Percentiles rank a stretch among this genome's conserved stretches.
Evolutionary conservation across 2,113 vertebrate genomes (phyloP).

Genomic region (Aythya baeri): DNA sequence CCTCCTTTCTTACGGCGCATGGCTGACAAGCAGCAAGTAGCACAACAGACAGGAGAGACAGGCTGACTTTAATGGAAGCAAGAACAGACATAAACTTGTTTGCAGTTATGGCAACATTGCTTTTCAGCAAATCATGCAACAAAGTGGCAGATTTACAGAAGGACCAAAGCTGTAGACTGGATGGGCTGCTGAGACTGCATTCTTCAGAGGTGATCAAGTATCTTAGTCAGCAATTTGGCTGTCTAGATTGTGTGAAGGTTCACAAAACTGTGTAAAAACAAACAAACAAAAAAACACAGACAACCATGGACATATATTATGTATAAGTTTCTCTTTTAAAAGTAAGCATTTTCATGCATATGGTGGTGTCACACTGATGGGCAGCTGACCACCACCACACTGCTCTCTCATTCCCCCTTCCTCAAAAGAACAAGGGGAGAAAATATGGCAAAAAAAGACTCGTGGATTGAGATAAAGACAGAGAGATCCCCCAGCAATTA

Average conservation of each 20-base stretch:
- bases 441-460: background rate
- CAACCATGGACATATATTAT: background rate
- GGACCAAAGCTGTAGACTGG: background rate
- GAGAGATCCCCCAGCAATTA: background rate
- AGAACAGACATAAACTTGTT: background rate
- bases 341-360: background rate
- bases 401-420: no score
- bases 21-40: background rate
- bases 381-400: background rate
- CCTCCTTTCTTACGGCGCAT: fast-evolving
- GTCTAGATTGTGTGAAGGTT: background rate
- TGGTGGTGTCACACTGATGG: background rate
- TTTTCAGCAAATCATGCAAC: background rate
- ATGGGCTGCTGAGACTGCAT: background rate
- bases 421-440: background rate
- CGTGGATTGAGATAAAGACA: background rate
- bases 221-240: background rate
- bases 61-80: background rate
- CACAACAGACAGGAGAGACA: background rate
- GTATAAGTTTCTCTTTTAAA: background rate
- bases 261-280: background rate
- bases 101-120: background rate
- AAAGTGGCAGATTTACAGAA: background rate
- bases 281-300: background rate
- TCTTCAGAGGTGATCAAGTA: background rate